phyloP scores from a whole-genome alignment of 2,113 vertebrate species.

The Pygoscelis adeliae region DNA sequence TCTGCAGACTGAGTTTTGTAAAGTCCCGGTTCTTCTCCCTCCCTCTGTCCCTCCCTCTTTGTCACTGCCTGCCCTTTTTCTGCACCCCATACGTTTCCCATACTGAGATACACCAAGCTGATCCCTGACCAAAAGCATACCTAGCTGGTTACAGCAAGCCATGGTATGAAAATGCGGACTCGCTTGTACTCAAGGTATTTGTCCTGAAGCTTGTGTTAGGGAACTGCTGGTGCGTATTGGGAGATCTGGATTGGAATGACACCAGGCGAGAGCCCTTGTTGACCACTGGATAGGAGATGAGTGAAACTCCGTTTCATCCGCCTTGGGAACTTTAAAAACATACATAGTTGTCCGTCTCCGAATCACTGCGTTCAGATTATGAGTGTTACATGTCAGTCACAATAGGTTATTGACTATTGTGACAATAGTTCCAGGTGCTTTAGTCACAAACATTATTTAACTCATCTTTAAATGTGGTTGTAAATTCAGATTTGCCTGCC shows the following conservation, averaged over 20 bases:
- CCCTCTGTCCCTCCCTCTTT: constrained; percentile 47
- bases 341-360: not conserved
- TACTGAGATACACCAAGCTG: not conserved
- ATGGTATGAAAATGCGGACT: fast-evolving
- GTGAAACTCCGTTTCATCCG: not conserved
- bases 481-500: not conserved
- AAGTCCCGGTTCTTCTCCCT: not conserved
- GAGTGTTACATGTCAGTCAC: not conserved
- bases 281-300: not conserved
- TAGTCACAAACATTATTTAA: not conserved
- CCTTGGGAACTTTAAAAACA: not conserved
- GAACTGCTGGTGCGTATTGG: not conserved
- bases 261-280: not conserved
- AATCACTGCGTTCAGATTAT: not conserved
- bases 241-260: not conserved
- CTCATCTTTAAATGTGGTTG: not conserved
- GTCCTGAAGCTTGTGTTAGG: not conserved
- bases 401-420: not conserved
- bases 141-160: not conserved
- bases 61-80: not conserved
- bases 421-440: not conserved
- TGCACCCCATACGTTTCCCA: not conserved
- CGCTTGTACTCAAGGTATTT: not conserved
- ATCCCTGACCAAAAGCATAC: not conserved
- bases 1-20: not conserved